Percentiles rank a stretch among this genome's conserved stretches.
Evolutionary conservation across 2,797 vertebrate genomes (phyloP).

Genomic region (Tiaroga cobitis): DNA sequence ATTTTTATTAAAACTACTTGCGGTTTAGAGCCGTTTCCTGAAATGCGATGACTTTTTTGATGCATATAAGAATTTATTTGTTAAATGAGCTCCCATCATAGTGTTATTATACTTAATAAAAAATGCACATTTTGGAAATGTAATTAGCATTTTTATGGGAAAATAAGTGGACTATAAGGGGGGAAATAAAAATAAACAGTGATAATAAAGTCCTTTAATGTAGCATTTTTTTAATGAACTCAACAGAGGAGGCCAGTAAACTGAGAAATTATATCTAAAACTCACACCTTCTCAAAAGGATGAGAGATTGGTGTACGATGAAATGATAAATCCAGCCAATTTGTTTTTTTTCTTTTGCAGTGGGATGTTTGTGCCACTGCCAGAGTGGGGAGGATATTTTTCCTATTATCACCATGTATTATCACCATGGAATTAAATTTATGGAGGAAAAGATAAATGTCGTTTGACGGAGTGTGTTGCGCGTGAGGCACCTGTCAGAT

Average conservation of each 20-base stretch:
- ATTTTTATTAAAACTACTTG: not conserved
- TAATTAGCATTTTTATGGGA: not conserved
- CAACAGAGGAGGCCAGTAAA: not conserved
- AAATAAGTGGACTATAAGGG: not conserved
- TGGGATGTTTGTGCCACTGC: conserved; percentile 13
- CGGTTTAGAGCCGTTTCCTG: not conserved
- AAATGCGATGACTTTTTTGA: not conserved
- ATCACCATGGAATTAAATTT: conserved; percentile 35
- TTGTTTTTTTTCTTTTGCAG: conserved; percentile 16
- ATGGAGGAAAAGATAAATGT: conserved; percentile 34
- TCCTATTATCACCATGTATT: conserved; percentile 28
- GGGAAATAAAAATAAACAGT: not conserved
- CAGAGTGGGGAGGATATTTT: conserved; percentile 28
- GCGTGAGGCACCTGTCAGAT: conserved; percentile 50
- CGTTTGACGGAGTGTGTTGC: conserved; percentile 25
- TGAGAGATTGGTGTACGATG: not conserved
- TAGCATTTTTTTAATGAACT: not conserved
- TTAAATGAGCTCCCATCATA: not conserved
- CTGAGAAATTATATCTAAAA: not conserved
- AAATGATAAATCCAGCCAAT: conserved; percentile 44
- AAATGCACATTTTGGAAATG: not conserved
- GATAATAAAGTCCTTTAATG: not conserved
- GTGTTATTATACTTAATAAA: not conserved
- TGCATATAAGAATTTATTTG: not conserved
- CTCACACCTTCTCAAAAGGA: not conserved